Base-by-base conservation (phyloP, 2,888 invertebrate species). In the Dryadula phaetusa region DNA sequence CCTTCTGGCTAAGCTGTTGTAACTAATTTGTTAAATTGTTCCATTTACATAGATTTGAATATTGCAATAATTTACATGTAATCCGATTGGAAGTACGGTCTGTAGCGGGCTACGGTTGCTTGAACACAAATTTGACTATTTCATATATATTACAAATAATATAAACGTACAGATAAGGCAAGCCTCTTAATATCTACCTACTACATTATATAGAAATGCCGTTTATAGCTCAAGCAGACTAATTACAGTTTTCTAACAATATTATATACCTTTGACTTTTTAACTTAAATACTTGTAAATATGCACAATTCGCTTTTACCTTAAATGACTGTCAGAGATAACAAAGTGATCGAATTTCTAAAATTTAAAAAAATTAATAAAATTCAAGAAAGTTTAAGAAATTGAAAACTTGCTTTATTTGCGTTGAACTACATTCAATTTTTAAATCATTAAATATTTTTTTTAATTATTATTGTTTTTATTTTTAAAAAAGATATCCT, bases 31-130 rank as follows among this genome's bases (percentile, higher is more conserved):
- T 65, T 49, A 42, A 65, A 40, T 52, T 28, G 37, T 40, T 60
- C n/a, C 40, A 60, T 60, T 65, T 42, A 65, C 64, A 65, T 65
- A 65, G 20, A 60, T 65, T 65, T 65, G 64, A 65, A 60, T 65
- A 65, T 60, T 46, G 28, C 44, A 60, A 46, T 25, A 32, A 20
- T 46, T 44, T 18, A 60, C 44, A 16, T 46, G 60, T 44, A 18
- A 56, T 56, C 44, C 60, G 28, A 44, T 18, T 44, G 22, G 44
- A 60, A 60, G 32, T 60, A 60, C 25, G 28, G 14, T 44, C 20
- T 8, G 32, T 46, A 40, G 22, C 14, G 56, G 56, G 56, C 14
- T 37, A 40, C 40, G 56, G 40, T 56, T 25, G 22, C 56, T 56
- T 56, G 56, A 56, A 40, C 56, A 40, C 22, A 37, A 5, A 16